Evolutionary conservation across 2,797 vertebrate species (phyloP).

Genomic region (Merluccius polli): DNA sequence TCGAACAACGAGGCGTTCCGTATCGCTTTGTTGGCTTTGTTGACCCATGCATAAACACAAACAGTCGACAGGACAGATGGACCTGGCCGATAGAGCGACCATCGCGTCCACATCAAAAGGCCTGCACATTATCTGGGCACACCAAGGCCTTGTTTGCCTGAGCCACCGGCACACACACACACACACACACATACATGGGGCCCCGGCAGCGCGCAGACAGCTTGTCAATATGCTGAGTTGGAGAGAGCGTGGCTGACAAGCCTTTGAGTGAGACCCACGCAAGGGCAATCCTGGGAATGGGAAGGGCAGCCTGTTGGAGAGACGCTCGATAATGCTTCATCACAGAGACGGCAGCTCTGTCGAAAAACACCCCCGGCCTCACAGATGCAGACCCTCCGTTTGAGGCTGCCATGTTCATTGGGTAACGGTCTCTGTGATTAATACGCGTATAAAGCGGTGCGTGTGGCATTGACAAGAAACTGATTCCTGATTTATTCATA

Average conservation of each 20-base stretch:
- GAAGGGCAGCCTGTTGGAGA: constrained; percentile 17
- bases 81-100: constrained; percentile 22
- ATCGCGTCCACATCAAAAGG: constrained; percentile 37
- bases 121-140: constrained; percentile 20
- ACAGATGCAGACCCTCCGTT: neutral
- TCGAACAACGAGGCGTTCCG: constrained; percentile 17
- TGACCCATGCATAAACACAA: constrained; percentile 5
- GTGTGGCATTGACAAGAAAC: neutral
- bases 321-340: constrained; percentile 9
- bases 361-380: neutral
- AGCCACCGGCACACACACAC: constrained; percentile 22
- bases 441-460: neutral
- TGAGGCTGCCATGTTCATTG: neutral
- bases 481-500: neutral
- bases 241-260: constrained; percentile 30
- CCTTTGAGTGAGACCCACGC: constrained; percentile 19
- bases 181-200: neutral
- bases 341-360: neutral
- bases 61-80: constrained; percentile 33
- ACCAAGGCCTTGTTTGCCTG: constrained; percentile 19
- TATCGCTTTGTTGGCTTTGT: constrained; percentile 20
- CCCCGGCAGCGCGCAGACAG: constrained; percentile 26
- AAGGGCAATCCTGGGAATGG: constrained; percentile 6
- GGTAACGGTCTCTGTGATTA: neutral
- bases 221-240: constrained; percentile 49